Conservation (phyloP, 2,113 vertebrate species). For the Passer montanus region DNA sequence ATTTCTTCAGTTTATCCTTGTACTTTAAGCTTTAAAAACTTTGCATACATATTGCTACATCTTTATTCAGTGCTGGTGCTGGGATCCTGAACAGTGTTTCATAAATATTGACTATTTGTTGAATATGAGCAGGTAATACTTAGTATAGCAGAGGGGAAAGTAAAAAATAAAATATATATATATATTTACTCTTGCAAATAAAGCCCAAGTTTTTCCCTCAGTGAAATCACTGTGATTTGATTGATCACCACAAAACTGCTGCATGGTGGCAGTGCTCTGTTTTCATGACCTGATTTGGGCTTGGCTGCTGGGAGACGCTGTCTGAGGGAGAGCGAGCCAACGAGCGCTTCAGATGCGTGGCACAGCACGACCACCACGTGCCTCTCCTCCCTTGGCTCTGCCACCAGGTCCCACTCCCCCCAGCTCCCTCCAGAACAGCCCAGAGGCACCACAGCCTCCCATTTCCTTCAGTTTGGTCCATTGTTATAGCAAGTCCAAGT, state of each 20-base stretch:
- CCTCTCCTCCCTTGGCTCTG: fast-evolving
- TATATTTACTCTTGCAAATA: background rate
- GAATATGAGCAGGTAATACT: background rate
- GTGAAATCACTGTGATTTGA: background rate
- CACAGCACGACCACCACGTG: fast-evolving
- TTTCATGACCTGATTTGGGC: background rate
- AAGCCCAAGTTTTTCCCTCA: background rate
- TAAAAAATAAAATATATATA: background rate
- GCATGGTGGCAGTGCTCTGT: background rate
- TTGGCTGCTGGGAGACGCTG: background rate
- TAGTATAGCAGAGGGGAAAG: background rate
- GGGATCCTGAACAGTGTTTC: background rate
- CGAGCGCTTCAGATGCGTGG: fast-evolving
- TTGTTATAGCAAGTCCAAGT: constrained; percentile 54
- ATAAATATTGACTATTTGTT: background rate
- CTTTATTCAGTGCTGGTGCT: background rate
- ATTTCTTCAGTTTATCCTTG: background rate
- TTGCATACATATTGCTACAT: background rate
- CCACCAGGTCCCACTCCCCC: background rate
- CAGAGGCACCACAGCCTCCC: background rate
- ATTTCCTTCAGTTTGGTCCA: constrained; percentile 38
- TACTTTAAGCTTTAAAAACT: background rate
- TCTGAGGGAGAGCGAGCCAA: fast-evolving
- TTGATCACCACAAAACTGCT: background rate
- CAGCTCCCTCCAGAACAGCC: background rate